Base-by-base conservation (phyloP, 1,140 invertebrate genomes). In the Drosophila tristis region DNA sequence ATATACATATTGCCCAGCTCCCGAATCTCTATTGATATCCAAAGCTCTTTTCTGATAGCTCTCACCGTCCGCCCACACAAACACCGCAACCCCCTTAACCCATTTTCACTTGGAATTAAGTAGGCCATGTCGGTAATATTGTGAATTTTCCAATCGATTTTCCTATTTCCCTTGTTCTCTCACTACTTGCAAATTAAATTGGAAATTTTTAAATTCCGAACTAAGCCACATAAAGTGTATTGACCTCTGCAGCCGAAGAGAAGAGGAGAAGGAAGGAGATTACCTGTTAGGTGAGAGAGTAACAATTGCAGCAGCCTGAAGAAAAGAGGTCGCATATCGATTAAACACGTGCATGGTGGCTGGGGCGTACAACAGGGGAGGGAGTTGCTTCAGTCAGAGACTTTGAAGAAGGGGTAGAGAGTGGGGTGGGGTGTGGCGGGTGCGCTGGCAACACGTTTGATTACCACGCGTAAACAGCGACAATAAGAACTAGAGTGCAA, bases 391-490 rank as follows among this genome's bases (percentile, higher is more conserved):
- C 4, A 39, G 35, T 39, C 35, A 39, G 11, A 5, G 35, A 8
- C 31, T 9, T 35, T 35, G 2, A 4, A 4, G 11, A 39, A 53
- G 45, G 20, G 57, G 35, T 39, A 8, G 29, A 8, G 20, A n/a
- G 20, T 15, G 50, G 20, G 49, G 50, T 7, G 11, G 20, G 49
- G 50, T 7, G 11, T 20, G 8, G 51, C n/a, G 49, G 53, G 61
- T 49, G 72, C 35, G 50, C 51, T 90, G 80, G 80, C 74, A 90
- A 90, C 75, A 85, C 80, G 73, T 86, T 91, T 91, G 90, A 91
- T 91, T 91, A 91, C 90, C 76, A 74, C 75, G 67, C 80, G 90
- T 91, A 91, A 91, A 91, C 64, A 91, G 67, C 65, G 76, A 66
- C 59, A 82, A 71, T 43, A 72, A 50, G 45, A 68, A 51, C 61